phyloP scores from a whole-genome alignment of 2,888 invertebrate genomes.

The Troides aeacus region DNA sequence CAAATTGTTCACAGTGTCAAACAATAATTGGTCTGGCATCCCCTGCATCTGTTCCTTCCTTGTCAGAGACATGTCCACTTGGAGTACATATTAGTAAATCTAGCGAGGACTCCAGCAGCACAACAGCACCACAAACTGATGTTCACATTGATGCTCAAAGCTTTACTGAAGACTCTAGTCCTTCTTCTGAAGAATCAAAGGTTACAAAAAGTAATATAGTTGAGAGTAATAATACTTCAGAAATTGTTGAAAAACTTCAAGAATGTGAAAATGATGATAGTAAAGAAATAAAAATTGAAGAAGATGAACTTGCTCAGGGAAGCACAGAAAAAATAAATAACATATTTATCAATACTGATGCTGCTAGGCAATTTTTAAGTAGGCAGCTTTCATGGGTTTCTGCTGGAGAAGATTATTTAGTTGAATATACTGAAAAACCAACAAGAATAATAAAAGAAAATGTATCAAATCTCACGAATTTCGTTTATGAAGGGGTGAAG shows the following conservation, averaged over 20 bases:
- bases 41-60: constrained; percentile 80
- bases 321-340: constrained; percentile 79
- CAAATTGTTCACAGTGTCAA: constrained; percentile 83
- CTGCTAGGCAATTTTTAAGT: constrained; percentile 87
- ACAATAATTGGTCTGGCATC: constrained; percentile 79
- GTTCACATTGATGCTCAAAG: constrained; percentile 78
- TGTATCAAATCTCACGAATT: constrained; percentile 85
- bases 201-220: constrained; percentile 66
- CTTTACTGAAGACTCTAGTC: constrained; percentile 79
- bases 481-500: constrained; percentile 87
- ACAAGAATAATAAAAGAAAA: constrained; percentile 86
- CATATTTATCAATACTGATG: constrained; percentile 88
- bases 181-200: constrained; percentile 78
- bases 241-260: constrained; percentile 47
- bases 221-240: constrained; percentile 48
- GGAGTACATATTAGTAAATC: constrained; percentile 81
- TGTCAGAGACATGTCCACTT: constrained; percentile 83
- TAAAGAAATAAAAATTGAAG: constrained; percentile 48
- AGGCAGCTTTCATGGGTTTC: constrained; percentile 87
- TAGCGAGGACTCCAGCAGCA: constrained; percentile 81
- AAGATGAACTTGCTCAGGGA: constrained; percentile 50
- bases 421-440: constrained; percentile 83
- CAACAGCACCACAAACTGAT: constrained; percentile 79
- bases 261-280: constrained; percentile 45
- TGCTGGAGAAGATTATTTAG: constrained; percentile 83